phyloP scores from a whole-genome alignment of 2,113 vertebrate genomes.

The Grus americana region DNA sequence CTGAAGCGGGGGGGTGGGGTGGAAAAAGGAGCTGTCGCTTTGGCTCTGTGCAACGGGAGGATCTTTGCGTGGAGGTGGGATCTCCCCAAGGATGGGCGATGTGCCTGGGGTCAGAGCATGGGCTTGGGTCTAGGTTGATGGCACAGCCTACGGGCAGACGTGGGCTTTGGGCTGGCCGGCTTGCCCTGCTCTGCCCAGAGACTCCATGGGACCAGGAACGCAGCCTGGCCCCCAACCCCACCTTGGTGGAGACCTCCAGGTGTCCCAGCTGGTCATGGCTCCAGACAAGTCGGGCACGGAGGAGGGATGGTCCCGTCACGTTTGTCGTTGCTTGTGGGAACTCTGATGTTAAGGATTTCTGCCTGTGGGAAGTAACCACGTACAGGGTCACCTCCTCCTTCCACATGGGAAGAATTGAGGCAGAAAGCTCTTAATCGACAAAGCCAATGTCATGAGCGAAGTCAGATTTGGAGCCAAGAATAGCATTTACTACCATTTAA shows the following conservation, averaged over 20 bases:
- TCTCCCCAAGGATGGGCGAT: accelerated
- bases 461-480: not conserved
- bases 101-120: not conserved
- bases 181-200: not conserved
- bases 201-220: not conserved
- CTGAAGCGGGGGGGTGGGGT: accelerated
- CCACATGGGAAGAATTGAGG: not conserved
- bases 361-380: not conserved
- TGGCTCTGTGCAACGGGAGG: not conserved
- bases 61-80: accelerated
- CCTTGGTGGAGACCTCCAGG: accelerated
- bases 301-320: accelerated
- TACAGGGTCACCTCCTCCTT: not conserved
- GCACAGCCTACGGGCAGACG: accelerated
- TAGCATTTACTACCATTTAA: not conserved
- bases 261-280: accelerated
- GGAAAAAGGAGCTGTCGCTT: accelerated
- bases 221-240: not conserved
- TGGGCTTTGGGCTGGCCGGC: not conserved
- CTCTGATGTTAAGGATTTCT: not conserved
- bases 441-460: not conserved
- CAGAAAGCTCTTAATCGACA: not conserved
- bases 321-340: not conserved
- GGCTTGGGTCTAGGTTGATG: not conserved
- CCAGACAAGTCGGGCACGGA: accelerated